Evolutionary conservation across 2,888 invertebrate genomes (phyloP).

Genomic region (Mimumesa dahlbomi): DNA sequence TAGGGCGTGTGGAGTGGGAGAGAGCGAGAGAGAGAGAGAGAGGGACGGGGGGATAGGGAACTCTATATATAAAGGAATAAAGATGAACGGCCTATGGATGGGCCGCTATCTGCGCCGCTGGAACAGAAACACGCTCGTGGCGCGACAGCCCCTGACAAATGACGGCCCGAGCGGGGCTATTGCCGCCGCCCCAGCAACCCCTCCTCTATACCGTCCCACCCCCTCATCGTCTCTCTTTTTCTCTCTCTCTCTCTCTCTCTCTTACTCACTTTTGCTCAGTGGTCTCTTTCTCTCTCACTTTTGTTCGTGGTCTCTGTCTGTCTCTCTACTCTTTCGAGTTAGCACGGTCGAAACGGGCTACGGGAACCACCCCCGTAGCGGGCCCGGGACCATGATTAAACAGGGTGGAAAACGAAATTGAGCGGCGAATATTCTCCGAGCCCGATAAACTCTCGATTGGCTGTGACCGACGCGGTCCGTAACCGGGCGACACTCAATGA

Average conservation of each 20-base stretch:
- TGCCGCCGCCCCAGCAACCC: constrained; percentile 68
- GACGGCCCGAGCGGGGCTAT: constrained; percentile 77
- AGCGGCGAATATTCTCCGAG: constrained; percentile 66
- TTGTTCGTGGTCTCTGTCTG: constrained; percentile 1
- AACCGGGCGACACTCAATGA: neutral
- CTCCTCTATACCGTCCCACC: constrained; percentile 48
- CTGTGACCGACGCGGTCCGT: constrained; percentile 22
- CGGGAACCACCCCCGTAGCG: constrained; percentile 52
- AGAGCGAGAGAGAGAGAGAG: constrained; percentile 26
- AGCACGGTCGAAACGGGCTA: constrained; percentile 25
- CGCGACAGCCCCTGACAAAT: constrained; percentile 80
- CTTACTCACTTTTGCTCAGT: constrained; percentile 5
- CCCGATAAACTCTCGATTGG: constrained; percentile 63
- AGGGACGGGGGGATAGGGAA: constrained; percentile 52
- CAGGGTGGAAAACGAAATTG: constrained; percentile 74
- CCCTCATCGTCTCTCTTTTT: constrained; percentile 36
- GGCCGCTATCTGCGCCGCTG: constrained; percentile 79
- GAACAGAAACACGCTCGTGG: constrained; percentile 79
- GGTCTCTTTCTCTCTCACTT: constrained; percentile 12
- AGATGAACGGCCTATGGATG: constrained; percentile 80
- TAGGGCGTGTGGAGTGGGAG: constrained; percentile 70
- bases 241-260: constrained; percentile 21
- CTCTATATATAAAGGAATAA: constrained; percentile 77
- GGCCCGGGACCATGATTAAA: constrained; percentile 75
- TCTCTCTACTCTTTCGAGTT: constrained; percentile 8